Evolutionary conservation across 2,797 vertebrate species (phyloP).

Genomic region (Chiloscyllium punctatum): DNA sequence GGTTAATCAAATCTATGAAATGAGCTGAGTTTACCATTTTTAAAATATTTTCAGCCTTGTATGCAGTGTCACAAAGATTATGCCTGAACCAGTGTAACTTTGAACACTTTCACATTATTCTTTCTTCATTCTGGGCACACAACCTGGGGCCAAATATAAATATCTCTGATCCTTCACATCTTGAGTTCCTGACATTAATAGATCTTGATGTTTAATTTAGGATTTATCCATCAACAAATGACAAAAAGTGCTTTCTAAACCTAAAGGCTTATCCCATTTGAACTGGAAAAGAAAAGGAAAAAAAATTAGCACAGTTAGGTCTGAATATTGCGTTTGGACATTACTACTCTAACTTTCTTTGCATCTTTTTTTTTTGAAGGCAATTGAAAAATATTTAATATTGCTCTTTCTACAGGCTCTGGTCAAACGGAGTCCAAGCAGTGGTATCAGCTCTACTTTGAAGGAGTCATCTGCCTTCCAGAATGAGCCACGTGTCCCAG

Average conservation of each 20-base stretch:
- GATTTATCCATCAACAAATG: background rate
- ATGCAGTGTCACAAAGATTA: background rate
- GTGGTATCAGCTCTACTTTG: slow-evolving; percentile 88
- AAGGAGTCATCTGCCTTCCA: slow-evolving; percentile 95
- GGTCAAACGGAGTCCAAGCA: slow-evolving; percentile 94
- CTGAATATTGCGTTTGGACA: background rate
- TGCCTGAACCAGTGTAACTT: background rate
- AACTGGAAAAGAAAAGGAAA: background rate
- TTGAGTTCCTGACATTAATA: background rate
- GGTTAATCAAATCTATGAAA: background rate
- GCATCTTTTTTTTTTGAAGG: background rate
- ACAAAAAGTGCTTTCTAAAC: background rate
- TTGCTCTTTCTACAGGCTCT: slow-evolving; percentile 64
- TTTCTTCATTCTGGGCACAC: background rate
- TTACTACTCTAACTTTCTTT: background rate
- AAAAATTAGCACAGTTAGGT: background rate
- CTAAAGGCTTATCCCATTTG: background rate
- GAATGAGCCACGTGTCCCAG: slow-evolving; percentile 82
- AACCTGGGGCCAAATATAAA: background rate
- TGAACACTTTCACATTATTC: background rate
- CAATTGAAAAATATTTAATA: background rate
- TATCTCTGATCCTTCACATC: background rate
- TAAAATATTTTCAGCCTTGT: background rate
- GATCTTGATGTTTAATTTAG: background rate
- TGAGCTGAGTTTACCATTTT: background rate